Evolutionary conservation across 2,797 vertebrate species (phyloP).

Genomic region (Trachurus trachurus): DNA sequence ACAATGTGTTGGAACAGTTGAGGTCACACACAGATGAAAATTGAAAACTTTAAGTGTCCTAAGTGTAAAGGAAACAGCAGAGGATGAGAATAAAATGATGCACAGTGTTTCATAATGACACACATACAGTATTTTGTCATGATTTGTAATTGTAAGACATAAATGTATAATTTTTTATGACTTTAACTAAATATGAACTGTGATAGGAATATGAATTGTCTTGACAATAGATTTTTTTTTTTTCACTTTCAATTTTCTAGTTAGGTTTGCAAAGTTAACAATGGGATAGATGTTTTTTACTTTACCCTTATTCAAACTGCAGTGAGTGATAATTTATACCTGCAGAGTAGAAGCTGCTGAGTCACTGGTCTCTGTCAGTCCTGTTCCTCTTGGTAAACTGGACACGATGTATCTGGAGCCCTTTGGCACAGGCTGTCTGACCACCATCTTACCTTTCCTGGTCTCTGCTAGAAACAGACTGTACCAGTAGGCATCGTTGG

Average conservation of each 20-base stretch:
- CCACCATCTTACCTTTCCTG: slow-evolving; percentile 72
- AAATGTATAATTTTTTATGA: background rate
- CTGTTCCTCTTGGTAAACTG: slow-evolving; percentile 77
- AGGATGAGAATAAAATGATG: rapidly evolving
- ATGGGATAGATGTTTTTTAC: background rate
- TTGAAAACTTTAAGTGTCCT: background rate
- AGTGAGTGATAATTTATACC: slow-evolving; percentile 49
- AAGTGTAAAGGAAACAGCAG: background rate
- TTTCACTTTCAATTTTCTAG: no score
- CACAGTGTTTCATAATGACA: background rate
- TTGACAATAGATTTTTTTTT: background rate
- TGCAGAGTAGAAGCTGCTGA: slow-evolving; percentile 80
- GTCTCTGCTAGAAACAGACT: slow-evolving; percentile 73
- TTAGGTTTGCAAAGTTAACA: no score
- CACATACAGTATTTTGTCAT: no score
- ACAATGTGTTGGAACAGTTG: background rate
- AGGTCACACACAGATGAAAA: background rate
- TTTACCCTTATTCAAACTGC: background rate
- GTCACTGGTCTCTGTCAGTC: slow-evolving; percentile 76
- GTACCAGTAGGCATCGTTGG: slow-evolving; percentile 79
- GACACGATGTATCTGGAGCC: slow-evolving; percentile 79
- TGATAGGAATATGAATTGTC: background rate
- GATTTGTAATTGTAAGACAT: background rate
- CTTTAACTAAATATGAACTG: background rate
- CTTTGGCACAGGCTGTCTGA: slow-evolving; percentile 76